Percentiles rank a stretch among this genome's conserved stretches.
Conservation (phyloP, 2,113 vertebrate genomes). For the Cercopithecus mona region DNA sequence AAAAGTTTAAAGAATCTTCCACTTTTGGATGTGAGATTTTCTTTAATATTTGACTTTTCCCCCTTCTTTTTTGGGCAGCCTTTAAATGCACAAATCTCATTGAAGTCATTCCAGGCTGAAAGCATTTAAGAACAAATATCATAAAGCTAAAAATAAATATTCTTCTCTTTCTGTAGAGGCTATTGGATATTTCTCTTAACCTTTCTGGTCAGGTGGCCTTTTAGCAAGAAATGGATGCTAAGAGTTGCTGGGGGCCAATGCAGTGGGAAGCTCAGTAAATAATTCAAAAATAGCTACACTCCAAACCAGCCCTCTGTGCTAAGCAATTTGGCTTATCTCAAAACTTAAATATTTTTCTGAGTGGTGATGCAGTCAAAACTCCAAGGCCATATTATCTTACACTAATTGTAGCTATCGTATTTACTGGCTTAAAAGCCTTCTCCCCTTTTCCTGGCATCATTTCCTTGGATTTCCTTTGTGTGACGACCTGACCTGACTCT, state of each 20-base stretch:
- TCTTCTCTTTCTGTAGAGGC: conserved; percentile 28
- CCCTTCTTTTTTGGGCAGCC: conserved; percentile 7
- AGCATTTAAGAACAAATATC: conserved; percentile 57
- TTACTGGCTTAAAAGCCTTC: not conserved
- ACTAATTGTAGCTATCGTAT: not conserved
- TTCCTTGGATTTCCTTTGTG: not conserved
- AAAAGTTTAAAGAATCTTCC: conserved; percentile 47
- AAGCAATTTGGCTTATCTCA: conserved; percentile 34
- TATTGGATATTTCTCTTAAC: conserved; percentile 40
- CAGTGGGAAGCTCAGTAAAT: conserved; percentile 6
- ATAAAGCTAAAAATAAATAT: conserved; percentile 71
- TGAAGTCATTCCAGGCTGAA: conserved; percentile 64
- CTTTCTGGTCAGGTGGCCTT: conserved; percentile 58
- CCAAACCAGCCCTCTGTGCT: not conserved
- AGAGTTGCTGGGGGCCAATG: not conserved
- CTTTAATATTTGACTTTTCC: conserved; percentile 62
- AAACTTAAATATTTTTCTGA: not conserved
- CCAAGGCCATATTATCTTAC: not conserved
- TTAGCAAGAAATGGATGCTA: conserved; percentile 34
- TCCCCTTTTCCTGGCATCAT: not conserved
- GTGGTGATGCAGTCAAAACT: not conserved
- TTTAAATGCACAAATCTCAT: conserved; percentile 48
- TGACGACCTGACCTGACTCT: not conserved
- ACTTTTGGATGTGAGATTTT: conserved; percentile 45
- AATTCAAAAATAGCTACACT: conserved; percentile 57